Evolutionary conservation across 2,888 invertebrate genomes (phyloP), one percentile per base, ranked within the genome.

Genomic region (Ashinkailepas kermadecensis): DNA sequence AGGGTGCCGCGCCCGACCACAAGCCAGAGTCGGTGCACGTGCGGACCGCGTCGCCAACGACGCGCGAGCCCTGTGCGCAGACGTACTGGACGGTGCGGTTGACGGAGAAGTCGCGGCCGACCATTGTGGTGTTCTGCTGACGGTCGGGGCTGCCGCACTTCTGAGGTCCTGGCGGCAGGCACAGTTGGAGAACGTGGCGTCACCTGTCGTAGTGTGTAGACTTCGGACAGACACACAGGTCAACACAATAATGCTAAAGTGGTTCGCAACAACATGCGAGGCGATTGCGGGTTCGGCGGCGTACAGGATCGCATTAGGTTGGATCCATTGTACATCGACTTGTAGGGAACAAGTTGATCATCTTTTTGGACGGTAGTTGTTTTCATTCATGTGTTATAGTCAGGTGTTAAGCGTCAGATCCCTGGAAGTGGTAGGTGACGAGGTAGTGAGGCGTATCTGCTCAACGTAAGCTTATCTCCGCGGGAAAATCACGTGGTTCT

Each of bases 131-230:
- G 86, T 96, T 95, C 85, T 93, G 90, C 7, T 91, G 89, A 85
- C 94, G 93, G 86, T 96, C 95, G 0, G 96, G 96, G 86, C 94
- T 95, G 21, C 96, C 96, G 86, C 96, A 96, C 0, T 92, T 91
- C 7, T 93, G 91, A 0, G 95, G 95, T 84, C 92, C 95, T 95
- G 88, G n/a, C 15, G 80, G 18, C 78, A 39, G 39, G 39, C 39
- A 39, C 39, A 39, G 70, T n/a, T 18, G 9, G 67, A 25, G n/a
- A 25, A 25, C n/a, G 23, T 23, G 25, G 15, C 15, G 70, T 25
- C 39, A 13, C 7, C 25, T 39, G 39, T 39, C 25, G 70, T 70
- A 11, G n/a, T 12, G 21, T 12, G 12, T 21, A 25, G 25, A 25
- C 12, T 10, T 10, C 25, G 25, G 67, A 23, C 64, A 64, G 64